Evolutionary conservation across 2,888 invertebrate genomes (phyloP).

Genomic region (Eristalis tenax): DNA sequence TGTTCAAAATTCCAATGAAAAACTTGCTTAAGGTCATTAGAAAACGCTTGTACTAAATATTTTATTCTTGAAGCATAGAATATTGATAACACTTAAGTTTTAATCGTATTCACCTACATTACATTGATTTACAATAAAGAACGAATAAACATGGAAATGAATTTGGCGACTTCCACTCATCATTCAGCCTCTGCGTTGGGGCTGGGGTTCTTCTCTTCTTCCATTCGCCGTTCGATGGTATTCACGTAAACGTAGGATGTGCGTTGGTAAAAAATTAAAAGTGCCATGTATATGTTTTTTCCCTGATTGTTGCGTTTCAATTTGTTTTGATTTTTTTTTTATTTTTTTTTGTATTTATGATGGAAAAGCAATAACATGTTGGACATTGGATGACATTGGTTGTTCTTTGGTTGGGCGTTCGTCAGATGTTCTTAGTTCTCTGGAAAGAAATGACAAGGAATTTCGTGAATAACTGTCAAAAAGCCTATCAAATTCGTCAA

Average conservation of each 20-base stretch:
- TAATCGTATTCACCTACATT: slow-evolving; percentile 36
- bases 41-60: slow-evolving; percentile 9
- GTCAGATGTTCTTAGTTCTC: neutral
- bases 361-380: slow-evolving; percentile 34
- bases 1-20: neutral
- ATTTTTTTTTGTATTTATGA: slow-evolving; percentile 18
- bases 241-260: slow-evolving; percentile 21
- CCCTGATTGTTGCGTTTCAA: slow-evolving; percentile 59
- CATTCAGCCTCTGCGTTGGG: neutral
- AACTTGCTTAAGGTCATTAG: neutral
- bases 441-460: slow-evolving; percentile 18
- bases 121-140: slow-evolving; percentile 36
- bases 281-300: slow-evolving; percentile 22
- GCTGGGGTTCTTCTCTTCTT: neutral
- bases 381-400: slow-evolving; percentile 62
- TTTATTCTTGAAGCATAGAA: slow-evolving; percentile 39
- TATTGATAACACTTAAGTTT: slow-evolving; percentile 38
- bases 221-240: slow-evolving; percentile 7
- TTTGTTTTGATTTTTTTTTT: slow-evolving; percentile 2
- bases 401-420: slow-evolving; percentile 42
- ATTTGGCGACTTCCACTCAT: neutral
- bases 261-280: slow-evolving; percentile 7
- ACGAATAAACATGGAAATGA: slow-evolving; percentile 1
- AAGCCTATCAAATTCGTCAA: no score
- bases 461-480: neutral